Conservation (phyloP, 2,888 invertebrate species). For the Allacma fusca region DNA sequence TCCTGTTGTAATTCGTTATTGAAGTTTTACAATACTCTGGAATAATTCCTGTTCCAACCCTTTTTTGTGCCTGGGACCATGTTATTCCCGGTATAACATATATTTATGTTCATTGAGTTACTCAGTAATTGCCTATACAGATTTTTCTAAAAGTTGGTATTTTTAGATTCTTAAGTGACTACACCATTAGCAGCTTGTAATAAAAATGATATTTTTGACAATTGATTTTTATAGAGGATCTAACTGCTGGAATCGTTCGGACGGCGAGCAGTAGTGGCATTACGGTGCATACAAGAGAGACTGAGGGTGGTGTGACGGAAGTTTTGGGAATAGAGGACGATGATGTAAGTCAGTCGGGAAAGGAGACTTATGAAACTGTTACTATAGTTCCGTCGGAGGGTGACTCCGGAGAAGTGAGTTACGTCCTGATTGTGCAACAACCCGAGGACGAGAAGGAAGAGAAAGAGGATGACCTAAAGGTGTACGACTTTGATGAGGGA, state of each 20-base stretch:
- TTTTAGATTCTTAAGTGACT: background rate
- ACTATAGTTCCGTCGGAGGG: slow-evolving; percentile 83
- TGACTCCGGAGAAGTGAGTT: slow-evolving; percentile 82
- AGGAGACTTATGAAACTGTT: slow-evolving; percentile 65
- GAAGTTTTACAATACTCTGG: too few relatives aligned
- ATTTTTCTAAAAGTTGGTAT: too few relatives aligned
- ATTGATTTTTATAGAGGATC: slow-evolving; percentile 33
- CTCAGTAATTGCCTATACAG: too few relatives aligned
- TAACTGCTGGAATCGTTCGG: slow-evolving; percentile 35
- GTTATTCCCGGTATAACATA: too few relatives aligned
- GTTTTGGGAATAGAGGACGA: slow-evolving; percentile 55
- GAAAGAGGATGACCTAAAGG: slow-evolving; percentile 71
- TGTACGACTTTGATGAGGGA: slow-evolving; percentile 79
- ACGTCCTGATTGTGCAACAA: slow-evolving; percentile 85
- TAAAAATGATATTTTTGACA: slow-evolving; percentile 5
- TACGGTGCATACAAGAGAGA: slow-evolving; percentile 50
- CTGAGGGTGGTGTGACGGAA: slow-evolving; percentile 52
- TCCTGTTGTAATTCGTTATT: too few relatives aligned
- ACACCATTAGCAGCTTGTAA: background rate
- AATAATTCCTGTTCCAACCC: too few relatives aligned
- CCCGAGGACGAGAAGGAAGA: slow-evolving; percentile 70
- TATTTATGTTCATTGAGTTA: too few relatives aligned
- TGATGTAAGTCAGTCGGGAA: slow-evolving; percentile 41
- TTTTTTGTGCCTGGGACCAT: too few relatives aligned
- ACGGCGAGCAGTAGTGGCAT: slow-evolving; percentile 38